Conservation (phyloP, 2,888 invertebrate species). For the Pterostichus niger region DNA sequence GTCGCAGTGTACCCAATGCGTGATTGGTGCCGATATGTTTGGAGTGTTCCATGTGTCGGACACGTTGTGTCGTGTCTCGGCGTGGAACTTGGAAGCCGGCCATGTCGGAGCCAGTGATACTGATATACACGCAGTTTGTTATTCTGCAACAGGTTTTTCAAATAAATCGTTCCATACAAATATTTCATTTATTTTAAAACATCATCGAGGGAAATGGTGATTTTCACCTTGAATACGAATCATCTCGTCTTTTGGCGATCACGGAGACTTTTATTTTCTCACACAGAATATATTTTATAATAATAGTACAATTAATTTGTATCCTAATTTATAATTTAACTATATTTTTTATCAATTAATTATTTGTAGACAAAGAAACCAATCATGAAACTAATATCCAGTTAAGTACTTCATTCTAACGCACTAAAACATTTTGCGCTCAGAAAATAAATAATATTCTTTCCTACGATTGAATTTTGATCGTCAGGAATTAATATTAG, state of each 20-base stretch:
- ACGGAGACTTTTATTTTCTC: not conserved
- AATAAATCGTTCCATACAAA: constrained; percentile 33
- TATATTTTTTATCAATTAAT: too few relatives aligned
- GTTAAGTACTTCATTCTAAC: too few relatives aligned
- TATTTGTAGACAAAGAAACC: too few relatives aligned
- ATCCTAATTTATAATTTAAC: too few relatives aligned
- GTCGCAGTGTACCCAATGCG: not conserved
- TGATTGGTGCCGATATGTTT: constrained; percentile 48
- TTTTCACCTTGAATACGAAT: constrained; percentile 27
- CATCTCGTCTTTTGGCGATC: not conserved
- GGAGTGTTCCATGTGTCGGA: constrained; percentile 41
- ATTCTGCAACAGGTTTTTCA: constrained; percentile 57
- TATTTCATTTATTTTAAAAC: constrained; percentile 43
- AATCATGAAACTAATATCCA: too few relatives aligned
- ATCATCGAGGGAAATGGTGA: constrained; percentile 14
- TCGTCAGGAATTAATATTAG: too few relatives aligned
- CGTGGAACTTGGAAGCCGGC: constrained; percentile 19
- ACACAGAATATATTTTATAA: too few relatives aligned
- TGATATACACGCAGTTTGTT: constrained; percentile 49
- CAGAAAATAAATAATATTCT: too few relatives aligned
- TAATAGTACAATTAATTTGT: too few relatives aligned
- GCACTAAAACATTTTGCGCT: too few relatives aligned
- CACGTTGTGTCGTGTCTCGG: constrained; percentile 38
- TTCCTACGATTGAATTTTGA: too few relatives aligned
- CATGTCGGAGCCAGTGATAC: constrained; percentile 11